Base-by-base conservation (phyloP, 1,140 invertebrate species). In the Idris sp. region DNA sequence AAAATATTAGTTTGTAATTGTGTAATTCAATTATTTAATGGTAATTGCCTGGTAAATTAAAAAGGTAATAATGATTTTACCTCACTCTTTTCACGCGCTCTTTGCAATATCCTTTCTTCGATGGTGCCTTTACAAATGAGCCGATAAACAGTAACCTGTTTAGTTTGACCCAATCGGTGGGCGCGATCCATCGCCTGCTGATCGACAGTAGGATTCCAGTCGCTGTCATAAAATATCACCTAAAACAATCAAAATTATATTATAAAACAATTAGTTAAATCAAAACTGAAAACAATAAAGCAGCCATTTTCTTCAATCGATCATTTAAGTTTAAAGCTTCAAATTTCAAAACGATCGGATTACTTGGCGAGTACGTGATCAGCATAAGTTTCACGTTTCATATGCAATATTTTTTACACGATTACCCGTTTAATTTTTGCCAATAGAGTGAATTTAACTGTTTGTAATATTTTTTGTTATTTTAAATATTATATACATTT, bases 181-280 rank as follows among this genome's bases (percentile, higher is more conserved):
- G 95, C 95, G 28, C 96, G 90, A 89, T 97, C 96, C 95, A 97
- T 97, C 1, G 96, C 96, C 83, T 97, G 96, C 81, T 97, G 95
- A 89, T 97, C 96, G 9, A 97, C 95, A 0, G 95, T 97, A 8
- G 98, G 98, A 89, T 99, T 99, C 98, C 98, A 99, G 87, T 99
- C 98, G 13, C 95, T 97, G 84, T 99, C 98, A 85, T 99, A 99
- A 88, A 99, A 99, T 86, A 99, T 97, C 41, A 99, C 95, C 94
- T 96, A 77, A 11, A 72, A 79, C 4, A 26, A 8, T 4, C 22
- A 25, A 26, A 56, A 30, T n/a, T n/a, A n/a, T n/a, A n/a, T n/a
- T n/a, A n/a, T n/a, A n/a, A n/a, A n/a, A n/a, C n/a, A n/a, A n/a
- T n/a, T n/a, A n/a, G n/a, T n/a, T n/a, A 30, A 41, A 16, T 19